A percentile compares a stretch with the other conserved stretches of the same genome.
Conservation (phyloP, 2,888 invertebrate genomes). For the Biston betularia region DNA sequence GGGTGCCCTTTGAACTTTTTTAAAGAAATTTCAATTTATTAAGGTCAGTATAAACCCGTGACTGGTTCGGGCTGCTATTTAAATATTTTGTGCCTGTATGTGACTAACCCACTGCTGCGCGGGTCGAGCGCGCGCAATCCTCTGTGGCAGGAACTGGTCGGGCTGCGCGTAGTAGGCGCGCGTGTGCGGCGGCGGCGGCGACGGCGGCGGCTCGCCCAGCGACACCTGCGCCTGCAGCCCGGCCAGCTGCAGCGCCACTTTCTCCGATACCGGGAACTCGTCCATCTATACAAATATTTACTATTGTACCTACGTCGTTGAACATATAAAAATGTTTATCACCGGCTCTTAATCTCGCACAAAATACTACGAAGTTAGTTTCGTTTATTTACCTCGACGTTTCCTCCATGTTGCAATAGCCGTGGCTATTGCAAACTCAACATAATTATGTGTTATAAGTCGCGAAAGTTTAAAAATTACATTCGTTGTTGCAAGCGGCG, state of each 20-base stretch:
- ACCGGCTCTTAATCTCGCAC: no score
- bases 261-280: slow-evolving; percentile 97
- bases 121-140: slow-evolving; percentile 92
- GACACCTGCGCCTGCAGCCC: slow-evolving; percentile 98
- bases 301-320: no score
- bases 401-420: no score
- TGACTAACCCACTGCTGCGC: slow-evolving; percentile 93
- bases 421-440: no score
- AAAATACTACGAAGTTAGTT: no score
- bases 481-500: no score
- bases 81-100: not conserved
- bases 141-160: slow-evolving; percentile 95
- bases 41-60: no score
- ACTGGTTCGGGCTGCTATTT: not conserved
- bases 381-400: no score
- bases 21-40: no score
- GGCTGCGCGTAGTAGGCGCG: slow-evolving; percentile 96
- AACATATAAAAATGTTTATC: not conserved
- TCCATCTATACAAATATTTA: slow-evolving; percentile 88
- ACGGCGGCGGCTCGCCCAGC: slow-evolving; percentile 92
- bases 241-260: slow-evolving; percentile 96
- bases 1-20: no score
- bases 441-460: no score
- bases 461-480: no score
- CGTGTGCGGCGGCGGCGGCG: slow-evolving; percentile 90